Evolutionary conservation across 37 sponge, comb jelly and placozoan genomes (phyloP).

Genomic region (Aplysina aerophoba): DNA sequence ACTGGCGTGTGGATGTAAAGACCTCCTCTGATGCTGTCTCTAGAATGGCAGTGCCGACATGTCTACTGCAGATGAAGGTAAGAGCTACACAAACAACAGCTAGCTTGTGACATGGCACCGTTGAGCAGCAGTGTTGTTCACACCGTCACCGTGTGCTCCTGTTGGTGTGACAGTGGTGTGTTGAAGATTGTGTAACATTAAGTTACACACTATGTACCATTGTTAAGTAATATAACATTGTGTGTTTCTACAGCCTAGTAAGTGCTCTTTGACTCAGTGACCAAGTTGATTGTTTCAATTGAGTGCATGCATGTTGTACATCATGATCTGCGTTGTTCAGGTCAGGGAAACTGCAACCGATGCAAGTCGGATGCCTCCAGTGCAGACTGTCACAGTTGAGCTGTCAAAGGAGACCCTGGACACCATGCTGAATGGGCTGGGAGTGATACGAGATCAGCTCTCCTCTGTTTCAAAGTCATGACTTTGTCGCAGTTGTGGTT

Average conservation of each 20-base stretch:
- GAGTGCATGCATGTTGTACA: too few relatives aligned
- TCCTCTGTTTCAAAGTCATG: conserved; percentile 80
- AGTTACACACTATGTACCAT: too few relatives aligned
- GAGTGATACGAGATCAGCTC: conserved; percentile 88
- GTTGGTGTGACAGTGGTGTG: too few relatives aligned
- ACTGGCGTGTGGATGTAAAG: conserved; percentile 95
- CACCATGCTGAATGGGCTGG: conserved; percentile 92
- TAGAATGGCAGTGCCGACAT: conserved; percentile 84
- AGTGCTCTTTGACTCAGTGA: too few relatives aligned
- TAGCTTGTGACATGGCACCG: too few relatives aligned
- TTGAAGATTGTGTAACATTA: too few relatives aligned
- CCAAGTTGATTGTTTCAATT: too few relatives aligned
- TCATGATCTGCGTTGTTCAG: conserved; percentile 19
- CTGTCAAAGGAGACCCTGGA: conserved; percentile 86
- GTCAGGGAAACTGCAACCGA: conserved; percentile 47
- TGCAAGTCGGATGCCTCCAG: conserved; percentile 34
- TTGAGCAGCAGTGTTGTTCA: too few relatives aligned
- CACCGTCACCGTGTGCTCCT: too few relatives aligned
- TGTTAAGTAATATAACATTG: too few relatives aligned
- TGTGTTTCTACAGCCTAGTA: too few relatives aligned
- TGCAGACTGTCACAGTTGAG: conserved; percentile 77
- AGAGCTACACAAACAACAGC: background rate
- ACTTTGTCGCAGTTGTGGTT: background rate
- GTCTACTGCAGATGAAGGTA: conserved; percentile 89
- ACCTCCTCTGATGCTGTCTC: conserved; percentile 71